phyloP scores from a whole-genome alignment of 2,888 invertebrate genomes.

The Galeopsomyia nigrocyanea region DNA sequence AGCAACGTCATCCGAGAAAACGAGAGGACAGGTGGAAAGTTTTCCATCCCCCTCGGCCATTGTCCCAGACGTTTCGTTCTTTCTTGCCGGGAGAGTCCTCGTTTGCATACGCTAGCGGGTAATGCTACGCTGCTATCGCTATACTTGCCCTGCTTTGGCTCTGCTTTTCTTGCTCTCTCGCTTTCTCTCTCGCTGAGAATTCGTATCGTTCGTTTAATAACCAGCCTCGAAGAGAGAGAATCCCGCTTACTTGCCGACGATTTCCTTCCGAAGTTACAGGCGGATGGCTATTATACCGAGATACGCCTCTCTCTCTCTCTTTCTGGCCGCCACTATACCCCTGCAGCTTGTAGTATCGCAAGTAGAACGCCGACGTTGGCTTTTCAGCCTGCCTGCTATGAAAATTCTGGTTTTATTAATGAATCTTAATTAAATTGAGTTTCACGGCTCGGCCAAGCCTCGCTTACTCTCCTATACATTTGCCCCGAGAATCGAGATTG shows the following conservation, averaged over 20 bases:
- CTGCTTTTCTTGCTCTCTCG: neutral
- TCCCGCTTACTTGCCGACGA: conserved; percentile 49
- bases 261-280: conserved; percentile 46
- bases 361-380: neutral
- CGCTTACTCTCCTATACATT: too few species aligned
- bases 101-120: conserved; percentile 50
- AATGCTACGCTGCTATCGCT: conserved; percentile 38
- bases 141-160: neutral
- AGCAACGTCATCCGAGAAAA: conserved; percentile 7
- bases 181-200: conserved; percentile 19
- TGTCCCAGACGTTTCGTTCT: conserved; percentile 44
- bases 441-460: too few species aligned
- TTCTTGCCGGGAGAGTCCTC: conserved; percentile 43
- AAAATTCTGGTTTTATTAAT: conserved; percentile 29
- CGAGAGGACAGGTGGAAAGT: conserved; percentile 38
- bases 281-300: conserved; percentile 18
- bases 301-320: too few species aligned
- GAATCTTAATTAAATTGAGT: conserved; percentile 40
- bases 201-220: conserved; percentile 52
- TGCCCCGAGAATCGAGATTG: too few species aligned
- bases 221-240: conserved; percentile 41
- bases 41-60: conserved; percentile 44
- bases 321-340: conserved; percentile 2
- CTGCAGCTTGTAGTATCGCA: neutral
- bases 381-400: conserved; percentile 13